A percentile compares a stretch with the other conserved stretches of the same genome.
Conservation (phyloP, 2,888 invertebrate species). For the Willowsia nigromaculata region DNA sequence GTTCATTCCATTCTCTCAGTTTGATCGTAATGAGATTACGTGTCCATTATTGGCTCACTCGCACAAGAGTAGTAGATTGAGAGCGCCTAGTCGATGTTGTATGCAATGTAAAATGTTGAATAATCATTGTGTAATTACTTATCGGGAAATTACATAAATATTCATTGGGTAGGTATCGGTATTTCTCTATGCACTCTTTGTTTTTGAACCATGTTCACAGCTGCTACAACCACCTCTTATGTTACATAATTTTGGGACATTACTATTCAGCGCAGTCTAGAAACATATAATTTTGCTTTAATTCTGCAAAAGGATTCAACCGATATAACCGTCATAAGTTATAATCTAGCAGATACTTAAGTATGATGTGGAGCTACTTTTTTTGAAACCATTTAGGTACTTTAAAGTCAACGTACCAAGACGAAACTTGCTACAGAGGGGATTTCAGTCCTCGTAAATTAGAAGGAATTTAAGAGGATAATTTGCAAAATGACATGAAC, state of each 20-base stretch:
- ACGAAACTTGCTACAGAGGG: neutral
- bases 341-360: too few species aligned
- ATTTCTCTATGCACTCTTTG: neutral
- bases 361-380: neutral
- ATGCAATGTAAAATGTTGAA: neutral
- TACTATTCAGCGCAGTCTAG: neutral
- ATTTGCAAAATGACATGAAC: slow-evolving; percentile 31
- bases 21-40: slow-evolving; percentile 4
- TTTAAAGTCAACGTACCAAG: slow-evolving; percentile 5
- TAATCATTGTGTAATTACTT: neutral
- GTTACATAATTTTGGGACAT: neutral
- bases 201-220: neutral
- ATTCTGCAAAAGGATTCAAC: too few species aligned
- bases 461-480: neutral
- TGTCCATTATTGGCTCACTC: neutral
- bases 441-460: neutral
- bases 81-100: neutral
- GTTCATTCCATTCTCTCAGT: neutral
- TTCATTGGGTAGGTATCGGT: neutral
- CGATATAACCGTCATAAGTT: too few species aligned
- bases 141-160: slow-evolving; percentile 19
- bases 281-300: neutral
- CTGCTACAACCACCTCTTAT: neutral
- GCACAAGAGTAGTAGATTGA: neutral
- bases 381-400: neutral